Conservation (phyloP, 2,888 invertebrate genomes). For the Drosophila borborema region DNA sequence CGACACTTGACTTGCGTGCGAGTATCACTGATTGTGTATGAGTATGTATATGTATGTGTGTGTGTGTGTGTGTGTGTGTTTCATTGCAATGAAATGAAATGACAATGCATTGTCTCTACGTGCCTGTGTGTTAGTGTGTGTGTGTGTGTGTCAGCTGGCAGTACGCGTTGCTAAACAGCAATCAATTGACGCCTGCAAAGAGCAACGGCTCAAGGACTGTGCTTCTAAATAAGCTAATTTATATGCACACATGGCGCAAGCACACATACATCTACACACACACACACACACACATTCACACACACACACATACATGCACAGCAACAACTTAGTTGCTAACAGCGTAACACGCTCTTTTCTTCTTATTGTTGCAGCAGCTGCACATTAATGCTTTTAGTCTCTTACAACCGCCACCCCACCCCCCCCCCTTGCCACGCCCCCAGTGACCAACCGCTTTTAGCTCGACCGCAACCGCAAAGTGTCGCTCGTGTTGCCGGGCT, state of each 20-base stretch:
- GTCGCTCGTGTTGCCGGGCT: conserved; percentile 10
- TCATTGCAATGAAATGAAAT: too few relatives aligned
- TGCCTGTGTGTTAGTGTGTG: not conserved
- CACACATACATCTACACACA: conserved; percentile 1
- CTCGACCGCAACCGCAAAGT: conserved; percentile 29
- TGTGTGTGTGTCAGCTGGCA: conserved; percentile 12
- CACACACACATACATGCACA: not conserved
- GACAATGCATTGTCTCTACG: too few relatives aligned
- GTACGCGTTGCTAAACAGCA: conserved; percentile 41
- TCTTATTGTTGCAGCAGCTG: conserved; percentile 40
- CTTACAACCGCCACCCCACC: not conserved
- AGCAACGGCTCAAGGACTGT: conserved; percentile 54
- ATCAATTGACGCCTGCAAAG: conserved; percentile 61
- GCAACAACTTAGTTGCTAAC: not conserved
- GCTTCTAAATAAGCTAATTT: conserved; percentile 68
- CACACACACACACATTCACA: not conserved
- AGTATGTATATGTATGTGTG: not conserved
- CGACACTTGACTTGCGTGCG: conserved; percentile 16
- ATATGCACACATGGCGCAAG: conserved; percentile 54
- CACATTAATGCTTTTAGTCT: conserved; percentile 41
- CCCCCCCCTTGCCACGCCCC: not conserved
- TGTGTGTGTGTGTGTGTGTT: not conserved
- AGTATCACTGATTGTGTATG: not conserved
- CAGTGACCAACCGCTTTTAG: conserved; percentile 19
- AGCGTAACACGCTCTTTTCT: conserved; percentile 15